Percentiles rank a stretch among this genome's conserved stretches.
Conservation (phyloP, 2,888 invertebrate genomes). For the Drosophila colorata region DNA sequence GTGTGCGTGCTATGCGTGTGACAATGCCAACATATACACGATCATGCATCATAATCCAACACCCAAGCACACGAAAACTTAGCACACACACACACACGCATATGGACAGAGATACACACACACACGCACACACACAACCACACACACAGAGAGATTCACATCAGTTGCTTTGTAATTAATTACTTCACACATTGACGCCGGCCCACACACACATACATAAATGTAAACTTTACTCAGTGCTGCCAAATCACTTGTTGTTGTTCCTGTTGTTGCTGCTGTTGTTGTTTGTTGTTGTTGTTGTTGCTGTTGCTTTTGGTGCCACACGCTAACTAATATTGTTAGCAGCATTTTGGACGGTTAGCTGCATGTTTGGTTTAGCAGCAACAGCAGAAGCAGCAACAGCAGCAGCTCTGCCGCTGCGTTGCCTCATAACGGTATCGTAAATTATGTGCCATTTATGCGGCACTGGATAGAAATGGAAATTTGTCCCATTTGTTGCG, state of each 20-base stretch:
- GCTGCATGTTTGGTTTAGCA: conserved; percentile 74
- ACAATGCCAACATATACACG: conserved; percentile 64
- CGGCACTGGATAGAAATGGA: conserved; percentile 79
- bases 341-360: conserved; percentile 76
- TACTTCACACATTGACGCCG: conserved; percentile 81
- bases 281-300: conserved; percentile 41
- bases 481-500: conserved; percentile 78
- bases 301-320: conserved; percentile 37
- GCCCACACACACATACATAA: conserved; percentile 41
- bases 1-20: conserved; percentile 63
- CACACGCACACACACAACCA: conserved; percentile 13
- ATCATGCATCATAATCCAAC: conserved; percentile 81
- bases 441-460: conserved; percentile 81
- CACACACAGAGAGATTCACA: conserved; percentile 65
- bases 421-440: conserved; percentile 71
- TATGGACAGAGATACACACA: conserved; percentile 6
- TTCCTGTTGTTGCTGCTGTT: conserved; percentile 29
- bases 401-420: conserved; percentile 47
- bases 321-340: conserved; percentile 76
- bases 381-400: conserved; percentile 39
- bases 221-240: conserved; percentile 66
- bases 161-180: conserved; percentile 81
- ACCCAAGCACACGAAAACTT: conserved; percentile 60
- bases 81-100: conserved; percentile 42
- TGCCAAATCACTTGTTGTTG: conserved; percentile 29